Conservation (phyloP, 2,888 invertebrate genomes). For the Sacculina carcini region DNA sequence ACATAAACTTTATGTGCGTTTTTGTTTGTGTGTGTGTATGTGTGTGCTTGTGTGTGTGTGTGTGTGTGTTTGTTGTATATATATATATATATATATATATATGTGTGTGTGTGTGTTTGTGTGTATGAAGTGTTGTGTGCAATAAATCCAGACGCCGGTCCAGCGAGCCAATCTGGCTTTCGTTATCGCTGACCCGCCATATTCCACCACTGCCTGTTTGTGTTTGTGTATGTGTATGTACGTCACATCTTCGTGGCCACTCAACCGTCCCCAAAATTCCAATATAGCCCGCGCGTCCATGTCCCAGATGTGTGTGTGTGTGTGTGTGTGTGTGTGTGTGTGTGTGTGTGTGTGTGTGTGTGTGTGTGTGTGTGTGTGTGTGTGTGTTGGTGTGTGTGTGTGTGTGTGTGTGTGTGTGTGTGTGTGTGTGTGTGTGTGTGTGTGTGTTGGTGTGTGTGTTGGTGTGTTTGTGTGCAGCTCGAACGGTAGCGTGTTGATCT, state of each 20-base stretch:
- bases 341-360: background rate
- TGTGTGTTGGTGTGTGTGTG: too few species aligned
- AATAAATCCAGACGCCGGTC: too few species aligned
- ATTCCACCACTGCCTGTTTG: background rate
- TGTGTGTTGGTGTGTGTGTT: too few species aligned
- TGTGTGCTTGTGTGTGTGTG: background rate
- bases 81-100: background rate
- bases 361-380: background rate
- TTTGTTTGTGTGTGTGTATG: background rate
- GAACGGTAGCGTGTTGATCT: too few species aligned
- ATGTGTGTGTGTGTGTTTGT: background rate
- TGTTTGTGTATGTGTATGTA: too few species aligned
- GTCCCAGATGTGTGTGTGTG: background rate
- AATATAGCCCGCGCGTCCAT: too few species aligned
- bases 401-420: background rate
- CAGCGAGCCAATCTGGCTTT: too few species aligned
- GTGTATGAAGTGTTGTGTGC: background rate
- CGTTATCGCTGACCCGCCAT: background rate
- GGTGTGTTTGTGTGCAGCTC: too few species aligned
- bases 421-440: background rate
- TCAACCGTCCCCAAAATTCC: too few species aligned
- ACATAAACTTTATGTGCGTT: too few species aligned
- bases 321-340: background rate
- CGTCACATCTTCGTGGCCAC: too few species aligned
- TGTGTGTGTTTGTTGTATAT: background rate